A percentile compares a stretch with the other conserved stretches of the same genome.
Evolutionary conservation across 2,113 vertebrate species (phyloP).

Genomic region (Myxocyprinus asiaticus): DNA sequence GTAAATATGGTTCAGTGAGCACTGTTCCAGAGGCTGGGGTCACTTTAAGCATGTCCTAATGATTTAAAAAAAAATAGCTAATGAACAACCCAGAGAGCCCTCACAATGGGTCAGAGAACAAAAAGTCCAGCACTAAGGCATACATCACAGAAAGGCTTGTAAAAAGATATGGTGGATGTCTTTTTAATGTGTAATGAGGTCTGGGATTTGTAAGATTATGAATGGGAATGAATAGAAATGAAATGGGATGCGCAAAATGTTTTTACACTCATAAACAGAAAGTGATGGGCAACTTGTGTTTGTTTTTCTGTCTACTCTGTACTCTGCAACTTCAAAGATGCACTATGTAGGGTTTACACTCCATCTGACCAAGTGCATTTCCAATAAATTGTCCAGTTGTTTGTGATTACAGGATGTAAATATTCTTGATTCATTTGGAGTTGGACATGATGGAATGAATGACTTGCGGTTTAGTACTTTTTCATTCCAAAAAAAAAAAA

Average conservation of each 20-base stretch:
- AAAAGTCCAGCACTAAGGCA: neutral
- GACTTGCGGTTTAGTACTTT: too few relatives aligned
- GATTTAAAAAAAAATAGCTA: slow-evolving; percentile 37
- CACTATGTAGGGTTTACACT: neutral
- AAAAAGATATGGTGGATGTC: slow-evolving; percentile 11
- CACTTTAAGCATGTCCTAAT: slow-evolving; percentile 25
- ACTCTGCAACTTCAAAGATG: neutral
- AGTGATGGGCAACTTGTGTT: neutral
- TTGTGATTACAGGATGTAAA: too few relatives aligned
- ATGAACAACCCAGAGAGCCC: slow-evolving; percentile 7
- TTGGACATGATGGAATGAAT: too few relatives aligned
- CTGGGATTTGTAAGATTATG: neutral
- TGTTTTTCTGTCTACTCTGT: neutral
- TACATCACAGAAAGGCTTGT: slow-evolving; percentile 24
- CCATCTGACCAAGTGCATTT: too few relatives aligned
- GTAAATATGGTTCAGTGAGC: slow-evolving; percentile 23
- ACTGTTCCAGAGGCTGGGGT: slow-evolving; percentile 22
- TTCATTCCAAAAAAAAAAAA: too few relatives aligned
- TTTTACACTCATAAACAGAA: neutral
- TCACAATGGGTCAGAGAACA: neutral
- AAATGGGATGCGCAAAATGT: neutral
- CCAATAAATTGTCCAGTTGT: too few relatives aligned
- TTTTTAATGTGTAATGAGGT: neutral
- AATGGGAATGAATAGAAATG: neutral
- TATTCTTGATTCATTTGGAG: too few relatives aligned